Evolutionary conservation across 2,888 invertebrate species (phyloP), one percentile per base, ranked within the genome.

Genomic region (Tinea semifulvella): DNA sequence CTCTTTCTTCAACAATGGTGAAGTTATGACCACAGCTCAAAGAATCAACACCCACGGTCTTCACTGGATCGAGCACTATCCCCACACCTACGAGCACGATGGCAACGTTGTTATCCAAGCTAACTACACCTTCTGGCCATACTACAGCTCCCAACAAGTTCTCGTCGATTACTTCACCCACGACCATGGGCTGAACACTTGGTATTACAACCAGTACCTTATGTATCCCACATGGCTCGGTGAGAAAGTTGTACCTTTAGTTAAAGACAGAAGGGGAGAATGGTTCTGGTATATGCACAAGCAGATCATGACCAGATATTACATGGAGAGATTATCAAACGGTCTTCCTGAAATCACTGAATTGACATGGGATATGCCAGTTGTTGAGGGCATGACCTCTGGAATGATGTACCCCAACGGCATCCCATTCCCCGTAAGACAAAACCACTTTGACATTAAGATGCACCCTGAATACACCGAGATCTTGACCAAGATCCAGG

Each of bases 311-410:
- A 83, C 88, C 48, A 87, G 88, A 51, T 92, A 90, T 68, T 88
- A 91, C 60, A 77, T 90, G 71, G 90, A 91, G 63, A 87, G 91
- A 63, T 69, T 91, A 45, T 86, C 89, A 7, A 86, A 88, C 58
- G 87, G 85, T 48, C 75, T 88, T 42, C 85, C 86, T n/a, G 86
- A 88, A 49, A 86, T 90, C 49, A 75, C 83, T 19, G 74, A 81
- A 7, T 75, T 88, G 47, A 75, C 84, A 19, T 80, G 80, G 56
- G 70, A 81, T 48, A 61, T 65, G 38, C 66, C 80, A 42, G 68
- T 88, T 42, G 63, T 84, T 50, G 71, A 84, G 48, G 88, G 88
- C 7, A 90, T 84, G 66, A 77, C 83, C 42, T 83, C 90, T 40
- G 84, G 87, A 47, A 68, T 91, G 50, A 67, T 83, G 46, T 83